Base-by-base conservation (phyloP, 53 echinoderm and acorn worm genomes). In the Luidia sarsii region DNA sequence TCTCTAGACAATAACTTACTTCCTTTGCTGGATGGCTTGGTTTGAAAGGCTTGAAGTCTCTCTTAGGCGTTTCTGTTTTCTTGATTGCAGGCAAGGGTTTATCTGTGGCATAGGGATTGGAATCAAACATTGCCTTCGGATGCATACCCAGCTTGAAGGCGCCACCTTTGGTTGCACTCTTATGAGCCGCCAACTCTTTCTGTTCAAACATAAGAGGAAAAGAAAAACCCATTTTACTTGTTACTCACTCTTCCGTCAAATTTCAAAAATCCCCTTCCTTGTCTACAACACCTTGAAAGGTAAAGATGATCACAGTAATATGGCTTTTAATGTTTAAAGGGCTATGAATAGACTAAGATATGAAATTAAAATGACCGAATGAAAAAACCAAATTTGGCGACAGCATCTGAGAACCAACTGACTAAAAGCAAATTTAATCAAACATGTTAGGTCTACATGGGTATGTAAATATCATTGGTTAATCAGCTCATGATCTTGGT, bases 101-200 rank as follows among this genome's bases (percentile, higher is more conserved):
- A 65, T 97, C 97, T 11, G 83, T 73, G 25, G 65, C 88, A 43
- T 91, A 97, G 3, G 97, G 97, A 51, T 97, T 94, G 23, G 46
- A 48, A 79, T 97, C 97, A 70, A 97, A 97, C 43, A 74, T 81
- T 3, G 90, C 39, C 82, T 88, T 90, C 8, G 97, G 93, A 52
- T 91, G 91, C 97, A 97, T 97, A 45, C 94, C 94, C 3, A 97
- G 89, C 43, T 91, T 94, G 83, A 97, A 97, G 19, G 97, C 86
- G n/a, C 94, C 71, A 10, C 97, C 97, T 64, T 91, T 97, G 75
- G 94, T 84, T 16, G 89, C 81, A 29, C 46, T 65, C 59, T 84
- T 86, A 67, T 89, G 86, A 14, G 84, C 72, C 18, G 71, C 57
- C 24, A 88, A 67, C 28, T 89, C 86, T 94, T 94, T 97, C 97